Evolutionary conservation across 1,140 invertebrate genomes (phyloP), one percentile per base, ranked within the genome.

Genomic region (Habropoda laboriosa): DNA sequence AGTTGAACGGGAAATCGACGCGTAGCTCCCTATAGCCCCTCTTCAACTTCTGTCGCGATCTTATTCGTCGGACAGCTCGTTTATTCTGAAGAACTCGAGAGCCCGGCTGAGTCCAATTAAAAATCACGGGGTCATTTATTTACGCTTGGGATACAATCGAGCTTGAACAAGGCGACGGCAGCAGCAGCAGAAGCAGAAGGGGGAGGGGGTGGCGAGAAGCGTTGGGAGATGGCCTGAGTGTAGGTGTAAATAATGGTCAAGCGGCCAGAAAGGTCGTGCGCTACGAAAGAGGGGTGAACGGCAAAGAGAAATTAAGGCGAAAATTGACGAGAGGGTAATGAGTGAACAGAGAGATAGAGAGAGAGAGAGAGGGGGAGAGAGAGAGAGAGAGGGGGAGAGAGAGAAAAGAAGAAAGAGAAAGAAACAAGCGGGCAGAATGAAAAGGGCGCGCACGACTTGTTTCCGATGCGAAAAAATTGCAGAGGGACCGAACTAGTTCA

Each of bases 231-330:
- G 30, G 30, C n/a, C 42, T 57, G 63, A 47, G 78, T n/a, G 38
- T 86, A 71, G 85, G 73, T 87, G 82, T 87, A 87, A 87, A 85
- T 87, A 87, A 87, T 87, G 86, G 86, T 87, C 86, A 86, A 85
- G 82, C 80, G 80, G 79, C 73, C 71, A 85, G 86, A 81, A 85
- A 87, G 75, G 79, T 73, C 82, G 85, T 57, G 27, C 74, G 70
- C 73, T 60, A 76, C 55, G 75, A 79, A 85, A 73, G 38, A 78
- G 79, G 81, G 80, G 84, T 76, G 74, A 55, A 72, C 73, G 55
- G 85, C 72, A 81, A 82, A 80, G 85, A 81, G 78, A 80, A 86
- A 84, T 82, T 80, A 80, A 82, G 76, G 81, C 76, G 74, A 79
- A 55, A 79, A 72, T 72, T 55, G 47, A 75, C 58, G 73, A 40